phyloP scores from a whole-genome alignment of 2,888 invertebrate genomes.

The Dryobota labecula region DNA sequence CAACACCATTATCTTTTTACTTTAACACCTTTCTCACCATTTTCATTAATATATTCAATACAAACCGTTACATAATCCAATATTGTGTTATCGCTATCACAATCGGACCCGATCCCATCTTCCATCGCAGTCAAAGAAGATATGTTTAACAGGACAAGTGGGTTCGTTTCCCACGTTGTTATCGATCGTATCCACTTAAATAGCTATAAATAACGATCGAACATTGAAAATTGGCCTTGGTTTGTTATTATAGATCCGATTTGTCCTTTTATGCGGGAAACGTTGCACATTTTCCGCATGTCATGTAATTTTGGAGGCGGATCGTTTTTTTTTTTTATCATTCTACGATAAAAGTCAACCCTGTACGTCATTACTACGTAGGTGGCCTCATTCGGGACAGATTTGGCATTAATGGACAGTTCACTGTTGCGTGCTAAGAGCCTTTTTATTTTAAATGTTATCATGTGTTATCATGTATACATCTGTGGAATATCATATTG shows the following conservation, averaged over 20 bases:
- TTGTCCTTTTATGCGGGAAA: slow-evolving; percentile 42
- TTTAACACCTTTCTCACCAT: slow-evolving; percentile 28
- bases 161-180: slow-evolving; percentile 68
- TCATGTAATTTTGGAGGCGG: slow-evolving; percentile 27
- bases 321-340: background rate
- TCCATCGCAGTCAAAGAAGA: slow-evolving; percentile 55
- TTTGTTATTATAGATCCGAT: slow-evolving; percentile 51
- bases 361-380: slow-evolving; percentile 29
- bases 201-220: slow-evolving; percentile 62
- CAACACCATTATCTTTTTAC: slow-evolving; percentile 12
- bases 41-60: slow-evolving; percentile 44
- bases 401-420: slow-evolving; percentile 38
- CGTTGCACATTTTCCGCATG: slow-evolving; percentile 36
- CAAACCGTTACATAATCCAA: slow-evolving; percentile 23
- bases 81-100: slow-evolving; percentile 42
- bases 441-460: slow-evolving; percentile 43
- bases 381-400: slow-evolving; percentile 48
- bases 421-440: slow-evolving; percentile 22
- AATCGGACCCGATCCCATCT: slow-evolving; percentile 55
- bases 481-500: slow-evolving; percentile 33
- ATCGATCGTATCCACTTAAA: slow-evolving; percentile 66
- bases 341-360: slow-evolving; percentile 18
- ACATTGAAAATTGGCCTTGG: slow-evolving; percentile 58
- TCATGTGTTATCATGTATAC: slow-evolving; percentile 25
- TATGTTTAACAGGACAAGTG: slow-evolving; percentile 62